Evolutionary conservation across 2,888 invertebrate genomes (phyloP).

Genomic region (Epinotia bilunana): DNA sequence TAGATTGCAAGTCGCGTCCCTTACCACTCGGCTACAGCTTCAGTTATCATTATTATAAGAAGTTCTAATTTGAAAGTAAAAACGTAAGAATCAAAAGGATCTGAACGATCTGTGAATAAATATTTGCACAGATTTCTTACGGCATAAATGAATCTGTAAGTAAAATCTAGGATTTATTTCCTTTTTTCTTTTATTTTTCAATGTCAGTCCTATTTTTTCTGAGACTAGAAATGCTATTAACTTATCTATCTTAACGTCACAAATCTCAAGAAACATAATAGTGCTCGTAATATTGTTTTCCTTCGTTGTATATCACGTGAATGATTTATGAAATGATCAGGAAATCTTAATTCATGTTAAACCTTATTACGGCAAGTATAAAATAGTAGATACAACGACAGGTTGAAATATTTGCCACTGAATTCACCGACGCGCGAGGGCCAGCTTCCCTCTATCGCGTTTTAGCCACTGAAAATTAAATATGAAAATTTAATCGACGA

Average conservation of each 20-base stretch:
- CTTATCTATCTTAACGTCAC: neutral
- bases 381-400: neutral
- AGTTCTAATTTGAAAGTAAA: neutral
- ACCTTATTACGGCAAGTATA: neutral
- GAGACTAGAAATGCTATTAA: neutral
- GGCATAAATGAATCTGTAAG: neutral
- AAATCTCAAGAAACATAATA: neutral
- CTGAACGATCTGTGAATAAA: neutral
- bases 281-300: constrained; percentile 6
- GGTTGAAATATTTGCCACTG: neutral
- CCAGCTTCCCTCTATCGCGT: constrained; percentile 79
- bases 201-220: neutral
- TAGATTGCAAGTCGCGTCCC: too few relatives aligned
- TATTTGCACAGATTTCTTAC: neutral
- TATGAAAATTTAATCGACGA: constrained; percentile 91
- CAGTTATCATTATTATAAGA: too few relatives aligned
- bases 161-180: neutral
- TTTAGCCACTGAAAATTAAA: constrained; percentile 90
- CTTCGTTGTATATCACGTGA: neutral
- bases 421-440: constrained; percentile 6
- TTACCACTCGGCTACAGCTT: too few relatives aligned
- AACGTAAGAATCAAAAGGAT: neutral
- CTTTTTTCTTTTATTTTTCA: neutral
- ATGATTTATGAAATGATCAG: neutral
- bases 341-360: neutral